Conservation (phyloP, 2,113 vertebrate species). For the Oncorhynchus tshawytscha region DNA sequence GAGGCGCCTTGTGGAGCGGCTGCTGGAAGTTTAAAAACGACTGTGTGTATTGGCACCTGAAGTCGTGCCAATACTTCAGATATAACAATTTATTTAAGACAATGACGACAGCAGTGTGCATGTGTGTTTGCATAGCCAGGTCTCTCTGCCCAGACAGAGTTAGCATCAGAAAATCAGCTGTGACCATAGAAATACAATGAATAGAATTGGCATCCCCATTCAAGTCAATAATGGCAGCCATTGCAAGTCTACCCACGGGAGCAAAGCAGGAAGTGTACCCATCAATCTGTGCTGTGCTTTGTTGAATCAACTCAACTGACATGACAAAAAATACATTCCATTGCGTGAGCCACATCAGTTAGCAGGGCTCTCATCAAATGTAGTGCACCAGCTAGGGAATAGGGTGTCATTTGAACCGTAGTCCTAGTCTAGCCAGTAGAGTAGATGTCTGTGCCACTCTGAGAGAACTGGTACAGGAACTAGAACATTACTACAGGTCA, state of each 20-base stretch:
- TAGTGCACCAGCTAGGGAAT: background rate
- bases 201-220: no score
- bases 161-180: constrained; percentile 67
- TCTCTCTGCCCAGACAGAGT: constrained; percentile 18
- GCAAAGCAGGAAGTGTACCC: no score
- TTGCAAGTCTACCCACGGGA: no score
- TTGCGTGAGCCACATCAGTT: no score
- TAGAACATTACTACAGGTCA: constrained; percentile 9
- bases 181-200: constrained; percentile 32
- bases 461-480: constrained; percentile 35
- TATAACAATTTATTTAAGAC: constrained; percentile 10
- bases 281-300: no score
- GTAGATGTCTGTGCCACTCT: background rate
- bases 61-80: background rate
- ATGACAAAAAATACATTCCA: no score
- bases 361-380: no score
- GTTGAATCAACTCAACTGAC: no score
- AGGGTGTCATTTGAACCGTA: no score
- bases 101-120: constrained; percentile 52
- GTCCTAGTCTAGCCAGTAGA: constrained; percentile 45
- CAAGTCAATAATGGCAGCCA: no score
- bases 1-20: no score
- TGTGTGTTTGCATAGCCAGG: background rate
- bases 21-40: constrained; percentile 14
- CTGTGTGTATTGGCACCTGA: background rate